Percentiles rank a stretch among this genome's conserved stretches.
These are phyloP conservation scores for Pyrgilauda ruficollis DNA, from an alignment of 2,113 vertebrate genomes.

Conservation along the genomic window DNA sequence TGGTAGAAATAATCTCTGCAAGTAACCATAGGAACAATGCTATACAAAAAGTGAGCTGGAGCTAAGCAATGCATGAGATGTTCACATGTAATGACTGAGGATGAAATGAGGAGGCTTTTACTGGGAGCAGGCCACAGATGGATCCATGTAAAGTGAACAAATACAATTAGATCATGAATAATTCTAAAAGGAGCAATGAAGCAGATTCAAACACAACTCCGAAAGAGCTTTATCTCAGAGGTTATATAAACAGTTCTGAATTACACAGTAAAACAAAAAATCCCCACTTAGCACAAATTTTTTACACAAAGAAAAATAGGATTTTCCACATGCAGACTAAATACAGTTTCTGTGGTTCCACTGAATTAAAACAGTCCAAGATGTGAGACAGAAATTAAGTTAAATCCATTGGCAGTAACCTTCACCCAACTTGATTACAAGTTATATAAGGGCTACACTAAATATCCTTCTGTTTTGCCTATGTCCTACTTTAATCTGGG, in stretches of 20 bases:
- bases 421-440: neutral
- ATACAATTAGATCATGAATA: conserved; percentile 60
- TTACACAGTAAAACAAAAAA: neutral
- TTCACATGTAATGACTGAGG: neutral
- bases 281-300: neutral
- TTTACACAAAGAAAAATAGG: neutral
- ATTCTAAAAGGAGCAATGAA: conserved; percentile 38
- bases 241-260: conserved; percentile 19
- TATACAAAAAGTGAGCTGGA: neutral
- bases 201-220: conserved; percentile 40
- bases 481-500: neutral
- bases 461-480: neutral
- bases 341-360: neutral
- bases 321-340: neutral
- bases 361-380: neutral
- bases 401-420: neutral
- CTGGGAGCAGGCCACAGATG: conserved; percentile 41
- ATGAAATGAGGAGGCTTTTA: conserved; percentile 48
- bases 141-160: conserved; percentile 54
- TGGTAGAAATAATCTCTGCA: conserved; percentile 7
- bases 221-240: neutral
- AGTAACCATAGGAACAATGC: conserved; percentile 28
- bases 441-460: neutral
- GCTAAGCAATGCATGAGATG: conserved; percentile 13
- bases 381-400: neutral